A percentile compares a stretch with the other conserved stretches of the same genome.
Evolutionary conservation across 2,888 invertebrate species (phyloP).

Genomic region (Gnatocerus cornutus): DNA sequence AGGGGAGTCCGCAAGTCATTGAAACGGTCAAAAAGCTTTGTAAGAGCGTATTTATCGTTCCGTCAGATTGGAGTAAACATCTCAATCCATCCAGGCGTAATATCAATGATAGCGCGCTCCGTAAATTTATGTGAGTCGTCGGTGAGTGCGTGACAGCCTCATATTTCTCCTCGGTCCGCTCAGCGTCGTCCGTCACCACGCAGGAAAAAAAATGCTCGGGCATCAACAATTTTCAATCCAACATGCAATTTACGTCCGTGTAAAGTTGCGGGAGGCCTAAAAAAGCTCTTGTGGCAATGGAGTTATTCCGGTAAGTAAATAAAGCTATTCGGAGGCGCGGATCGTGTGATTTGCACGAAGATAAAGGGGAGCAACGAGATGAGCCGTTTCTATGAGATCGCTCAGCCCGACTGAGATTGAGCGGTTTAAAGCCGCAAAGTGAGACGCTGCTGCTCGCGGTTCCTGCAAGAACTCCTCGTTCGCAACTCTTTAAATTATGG

Average conservation of each 20-base stretch:
- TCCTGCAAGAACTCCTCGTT: conserved; percentile 52
- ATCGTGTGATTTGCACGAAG: conserved; percentile 64
- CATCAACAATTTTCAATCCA: conserved; percentile 55
- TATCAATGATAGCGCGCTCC: conserved; percentile 8
- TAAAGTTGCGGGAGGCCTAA: conserved; percentile 56
- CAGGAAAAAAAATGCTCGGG: conserved; percentile 45
- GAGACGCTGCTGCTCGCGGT: conserved; percentile 50
- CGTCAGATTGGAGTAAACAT: conserved; percentile 14
- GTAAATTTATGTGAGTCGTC: conserved; percentile 31
- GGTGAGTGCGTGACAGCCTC: conserved; percentile 36
- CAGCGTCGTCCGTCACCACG: conserved; percentile 11
- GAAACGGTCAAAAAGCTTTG: not conserved
- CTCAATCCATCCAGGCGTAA: conserved; percentile 26
- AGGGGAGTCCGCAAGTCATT: no score
- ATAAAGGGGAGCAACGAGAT: conserved; percentile 59
- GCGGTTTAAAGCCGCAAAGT: conserved; percentile 62
- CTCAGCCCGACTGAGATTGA: conserved; percentile 61
- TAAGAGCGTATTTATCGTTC: conserved; percentile 1
- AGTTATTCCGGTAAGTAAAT: conserved; percentile 68
- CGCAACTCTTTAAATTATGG: conserved; percentile 60
- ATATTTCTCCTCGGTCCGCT: conserved; percentile 2
- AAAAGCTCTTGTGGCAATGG: conserved; percentile 63
- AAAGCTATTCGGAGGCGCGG: conserved; percentile 65
- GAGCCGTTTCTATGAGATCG: conserved; percentile 42
- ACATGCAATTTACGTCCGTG: conserved; percentile 61